phyloP scores from a whole-genome alignment of 2,797 vertebrate genomes.

The Manis pentadactyla region DNA sequence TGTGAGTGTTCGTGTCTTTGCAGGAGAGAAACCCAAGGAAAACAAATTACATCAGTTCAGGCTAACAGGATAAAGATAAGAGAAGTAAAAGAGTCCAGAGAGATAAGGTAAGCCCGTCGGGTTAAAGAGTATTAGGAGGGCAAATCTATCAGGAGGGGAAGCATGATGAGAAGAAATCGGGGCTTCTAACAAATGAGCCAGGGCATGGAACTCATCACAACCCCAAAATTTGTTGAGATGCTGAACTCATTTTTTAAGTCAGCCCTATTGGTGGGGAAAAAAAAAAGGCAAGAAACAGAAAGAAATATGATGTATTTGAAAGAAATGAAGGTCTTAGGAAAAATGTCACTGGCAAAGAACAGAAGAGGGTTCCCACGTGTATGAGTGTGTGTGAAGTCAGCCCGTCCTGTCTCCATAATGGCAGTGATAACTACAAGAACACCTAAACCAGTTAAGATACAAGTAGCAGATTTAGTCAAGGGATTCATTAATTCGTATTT shows the following conservation, averaged over 20 bases:
- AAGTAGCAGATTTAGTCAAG: conserved; percentile 6
- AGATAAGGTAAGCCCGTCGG: conserved; percentile 77
- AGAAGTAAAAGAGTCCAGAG: conserved; percentile 50
- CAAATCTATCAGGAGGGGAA: conserved; percentile 74
- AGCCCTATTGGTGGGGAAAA: not conserved
- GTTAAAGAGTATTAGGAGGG: conserved; percentile 79
- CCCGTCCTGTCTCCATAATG: not conserved
- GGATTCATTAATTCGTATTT: not conserved
- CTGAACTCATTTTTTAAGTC: conserved; percentile 59
- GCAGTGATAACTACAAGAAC: not conserved
- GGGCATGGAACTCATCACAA: conserved; percentile 47
- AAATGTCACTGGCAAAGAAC: conserved; percentile 45
- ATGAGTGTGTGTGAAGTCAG: not conserved
- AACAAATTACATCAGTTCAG: conserved; percentile 83
- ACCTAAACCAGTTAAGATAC: not conserved
- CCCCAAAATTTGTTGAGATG: conserved; percentile 48
- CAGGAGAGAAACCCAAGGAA: conserved; percentile 68
- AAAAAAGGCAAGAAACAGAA: conserved; percentile 4
- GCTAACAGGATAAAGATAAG: conserved; percentile 80
- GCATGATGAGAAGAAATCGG: conserved; percentile 51
- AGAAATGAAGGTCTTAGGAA: conserved; percentile 14
- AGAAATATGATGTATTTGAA: conserved; percentile 49
- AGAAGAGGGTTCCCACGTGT: not conserved
- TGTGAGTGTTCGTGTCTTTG: conserved; percentile 64
- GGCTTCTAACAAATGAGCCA: conserved; percentile 48